Conservation (phyloP, 2,888 invertebrate species). For the Eupithecia tripunctaria region DNA sequence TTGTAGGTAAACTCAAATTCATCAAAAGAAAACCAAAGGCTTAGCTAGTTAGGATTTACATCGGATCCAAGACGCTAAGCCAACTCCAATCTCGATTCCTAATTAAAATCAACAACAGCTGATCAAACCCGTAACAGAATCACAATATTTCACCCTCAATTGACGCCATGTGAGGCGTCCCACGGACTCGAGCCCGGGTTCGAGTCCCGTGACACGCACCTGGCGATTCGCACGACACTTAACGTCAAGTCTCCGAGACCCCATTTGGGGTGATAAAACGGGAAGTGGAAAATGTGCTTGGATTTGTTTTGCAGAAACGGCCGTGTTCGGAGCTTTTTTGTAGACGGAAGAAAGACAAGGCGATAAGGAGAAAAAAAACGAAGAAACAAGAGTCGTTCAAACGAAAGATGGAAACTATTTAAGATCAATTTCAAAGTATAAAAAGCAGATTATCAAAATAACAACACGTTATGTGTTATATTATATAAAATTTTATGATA, state of each 20-base stretch:
- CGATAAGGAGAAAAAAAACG: neutral
- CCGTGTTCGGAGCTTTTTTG: conserved; percentile 15
- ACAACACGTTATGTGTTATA: neutral
- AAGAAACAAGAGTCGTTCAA: neutral
- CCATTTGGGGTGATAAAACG: conserved; percentile 37
- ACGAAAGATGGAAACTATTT: neutral
- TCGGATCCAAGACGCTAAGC: conserved; percentile 13
- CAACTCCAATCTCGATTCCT: conserved; percentile 25
- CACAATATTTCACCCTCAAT: conserved; percentile 57
- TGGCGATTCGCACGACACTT: conserved; percentile 59
- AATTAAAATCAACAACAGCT: conserved; percentile 41
- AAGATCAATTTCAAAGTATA: neutral
- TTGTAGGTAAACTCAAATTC: neutral
- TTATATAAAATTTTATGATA: neutral
- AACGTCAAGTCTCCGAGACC: conserved; percentile 45
- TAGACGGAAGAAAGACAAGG: neutral
- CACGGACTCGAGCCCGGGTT: conserved; percentile 24
- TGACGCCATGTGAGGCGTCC: conserved; percentile 50
- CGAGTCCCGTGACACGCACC: conserved; percentile 48
- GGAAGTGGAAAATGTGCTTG: conserved; percentile 34
- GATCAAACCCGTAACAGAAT: conserved; percentile 35
- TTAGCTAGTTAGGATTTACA: neutral
- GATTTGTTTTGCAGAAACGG: conserved; percentile 16
- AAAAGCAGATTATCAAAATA: neutral
- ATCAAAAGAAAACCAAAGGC: neutral